Base-by-base conservation (phyloP, 2,113 vertebrate genomes). In the Pholis gunnellus region DNA sequence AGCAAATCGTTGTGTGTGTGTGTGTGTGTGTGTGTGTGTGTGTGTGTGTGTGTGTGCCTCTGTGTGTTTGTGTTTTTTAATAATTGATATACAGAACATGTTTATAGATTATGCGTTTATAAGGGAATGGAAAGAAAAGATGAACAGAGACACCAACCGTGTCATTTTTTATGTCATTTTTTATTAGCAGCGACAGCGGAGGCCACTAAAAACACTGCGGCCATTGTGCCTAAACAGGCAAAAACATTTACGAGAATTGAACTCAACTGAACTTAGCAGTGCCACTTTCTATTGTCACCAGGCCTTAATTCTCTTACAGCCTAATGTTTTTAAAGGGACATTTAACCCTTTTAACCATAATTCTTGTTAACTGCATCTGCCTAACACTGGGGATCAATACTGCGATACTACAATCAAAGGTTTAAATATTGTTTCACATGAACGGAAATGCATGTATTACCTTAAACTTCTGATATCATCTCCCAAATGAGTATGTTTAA, bases 401-500 rank as follows among this genome's bases (percentile, higher is more conserved):
- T 29, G n/a, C n/a, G n/a, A n/a, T n/a, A 34, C 6, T 38, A 7
- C 38, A 68, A 61, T 38, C 10, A 15, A 54, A 27, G 29, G 6
- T 22, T 52, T n/a, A 61, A 40, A 64, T 78, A 44, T n/a, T 64
- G 17, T 72, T 72, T 74, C 31, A 56, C 38, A 29, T 42, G 3
- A 48, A 61, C 40, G 14, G 20, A 68, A 75, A 27, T 25, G 6
- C 29, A 42, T 64, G 3, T 50, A 40, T 77, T 81, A 59, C 36
- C 9, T 31, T 22, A 82, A 65, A 34, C 61, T 14, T 72, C 34
- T 66, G 46, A 72, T 72, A 78, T 38, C 36, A 38, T 63, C 27
- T 59, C 64, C 46, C 25, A 72, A 70, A 67, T 78, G 22, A 85
- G 44, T 59, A 31, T 54, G 50, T 83, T 72, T 60, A 44, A 64